Base-by-base conservation (phyloP, 2,113 vertebrate species). In the Lepisosteus osseus region DNA sequence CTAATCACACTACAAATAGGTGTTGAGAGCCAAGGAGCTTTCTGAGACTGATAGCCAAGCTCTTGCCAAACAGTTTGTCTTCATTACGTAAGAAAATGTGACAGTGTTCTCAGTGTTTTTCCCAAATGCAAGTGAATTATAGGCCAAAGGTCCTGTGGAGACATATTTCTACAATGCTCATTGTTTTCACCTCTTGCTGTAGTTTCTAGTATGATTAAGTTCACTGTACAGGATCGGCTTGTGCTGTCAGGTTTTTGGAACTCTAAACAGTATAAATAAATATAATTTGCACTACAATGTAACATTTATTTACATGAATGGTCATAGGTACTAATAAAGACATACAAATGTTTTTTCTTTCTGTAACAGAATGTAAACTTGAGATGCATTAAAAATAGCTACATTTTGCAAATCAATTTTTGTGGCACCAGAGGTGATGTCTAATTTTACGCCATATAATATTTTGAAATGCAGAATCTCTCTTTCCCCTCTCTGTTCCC, bases 401-500 rank as follows among this genome's bases (percentile, higher is more conserved):
- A 29, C 29, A 29, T 29, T 29, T 29, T 29, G 29, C 29, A 29
- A 29, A 29, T 29, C 29, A 29, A 29, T 29, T 29, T 29, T 1
- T 29, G 29, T 29, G 29, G 29, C 29, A 29, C 29, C 47, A 5
- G 9, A 6, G 47, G 47, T 2, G 9, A 6, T 51, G 47, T 6
- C 47, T 51, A 9, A 5, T 9, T 51, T 51, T 1, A 51, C n/a
- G 8, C 64, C 70, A 44, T 64, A 67, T 74, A 77, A 77, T 73
- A 77, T n/a, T 77, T 77, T 73, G 71, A 43, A 65, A 71, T 62
- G 59, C 61, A 54, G 51, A 4, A 12, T 61, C 67, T 67, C 68
- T 68, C 68, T 55, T 61, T 15, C 40, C 43, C 59, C 55, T 61
- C 67, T 63, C 15, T 56, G 5, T 29, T 54, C 72, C 69, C 69